phyloP scores from a whole-genome alignment of 2,888 invertebrate species.

The Tachina lurida region DNA sequence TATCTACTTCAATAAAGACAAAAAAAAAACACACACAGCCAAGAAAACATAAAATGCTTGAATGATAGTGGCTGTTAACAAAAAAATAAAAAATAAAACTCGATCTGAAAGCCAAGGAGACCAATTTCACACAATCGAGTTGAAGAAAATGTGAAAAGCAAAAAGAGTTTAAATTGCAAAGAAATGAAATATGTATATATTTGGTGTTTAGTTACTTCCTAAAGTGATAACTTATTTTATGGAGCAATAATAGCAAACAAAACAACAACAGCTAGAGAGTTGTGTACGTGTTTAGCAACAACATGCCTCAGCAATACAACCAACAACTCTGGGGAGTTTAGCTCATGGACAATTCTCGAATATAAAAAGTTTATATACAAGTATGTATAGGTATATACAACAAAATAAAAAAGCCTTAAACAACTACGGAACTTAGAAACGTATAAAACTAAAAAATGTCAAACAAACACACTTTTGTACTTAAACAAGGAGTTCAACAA shows the following conservation, averaged over 20 bases:
- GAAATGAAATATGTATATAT: slow-evolving; percentile 46
- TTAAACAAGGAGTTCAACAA: slow-evolving; percentile 51
- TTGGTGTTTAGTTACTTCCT: slow-evolving; percentile 71
- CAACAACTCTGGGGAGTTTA: slow-evolving; percentile 54
- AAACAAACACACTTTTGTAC: slow-evolving; percentile 4
- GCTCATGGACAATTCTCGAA: slow-evolving; percentile 21
- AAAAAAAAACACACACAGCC: slow-evolving; percentile 28
- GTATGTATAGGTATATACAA: neutral
- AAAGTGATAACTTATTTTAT: slow-evolving; percentile 72
- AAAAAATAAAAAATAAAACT: slow-evolving; percentile 43
- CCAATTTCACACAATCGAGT: slow-evolving; percentile 56
- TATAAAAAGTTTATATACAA: neutral
- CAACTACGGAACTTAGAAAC: slow-evolving; percentile 34
- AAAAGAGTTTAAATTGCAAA: slow-evolving; percentile 20
- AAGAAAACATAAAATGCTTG: slow-evolving; percentile 66
- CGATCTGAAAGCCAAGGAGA: slow-evolving; percentile 66
- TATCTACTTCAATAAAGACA: slow-evolving; percentile 51
- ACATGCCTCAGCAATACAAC: slow-evolving; percentile 55
- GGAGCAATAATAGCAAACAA: slow-evolving; percentile 52
- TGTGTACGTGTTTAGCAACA: slow-evolving; percentile 65
- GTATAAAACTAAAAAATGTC: slow-evolving; percentile 41
- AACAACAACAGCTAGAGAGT: slow-evolving; percentile 1
- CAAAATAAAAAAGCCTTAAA: slow-evolving; percentile 19
- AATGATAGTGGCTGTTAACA: slow-evolving; percentile 66
- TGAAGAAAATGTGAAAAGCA: neutral